Base-by-base conservation (phyloP, 2,888 invertebrate genomes). In the Melinaea menophilus region DNA sequence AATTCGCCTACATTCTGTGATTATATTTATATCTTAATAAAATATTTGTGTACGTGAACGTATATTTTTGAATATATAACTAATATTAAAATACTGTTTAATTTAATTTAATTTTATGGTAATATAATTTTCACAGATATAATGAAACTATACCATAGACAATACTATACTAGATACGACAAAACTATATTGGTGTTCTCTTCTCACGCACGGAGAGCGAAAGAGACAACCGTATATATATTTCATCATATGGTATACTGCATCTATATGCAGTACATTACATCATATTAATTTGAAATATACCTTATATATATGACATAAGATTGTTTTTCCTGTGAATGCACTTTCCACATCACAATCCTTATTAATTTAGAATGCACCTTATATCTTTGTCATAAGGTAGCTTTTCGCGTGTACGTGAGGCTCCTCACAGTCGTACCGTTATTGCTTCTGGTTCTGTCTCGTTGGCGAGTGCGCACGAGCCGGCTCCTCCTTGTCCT, bases 391-490 rank as follows among this genome's bases (percentile, higher is more conserved):
- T 41, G 33, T 55, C 41, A 56, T 63, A 61, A 2, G 48, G 3
- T 35, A 48, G 48, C 5, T 48, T 59, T 13, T 51, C 22, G 13
- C 55, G 55, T 45, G 60, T 60, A 33, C 35, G 55, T 46, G 60
- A 55, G 60, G 35, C 9, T 41, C 51, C 54, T 60, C 57, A 60
- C 59, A 58, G 56, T 63, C 31, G 31, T 51, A 51, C 2, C 31
- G 22, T 51, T 51, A 51, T 31, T 22, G 51, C 9, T 7, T 31
- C 22, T 22, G 7, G 31, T 31, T 51, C 31, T 51, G 51, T 51
- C 51, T 51, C 31, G 51, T 51, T 11, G 86, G 86, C 0, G 86
- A 85, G 59, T 86, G 86, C 66, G 87, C 85, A 0, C 84, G 79
- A 67, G 84, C 81, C 0, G 85, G 82, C 37, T 85, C 85, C 0